Percentiles rank a stretch among this genome's conserved stretches.
phyloP scores from a whole-genome alignment of 2,888 invertebrate species.

The Germaria angustata region DNA sequence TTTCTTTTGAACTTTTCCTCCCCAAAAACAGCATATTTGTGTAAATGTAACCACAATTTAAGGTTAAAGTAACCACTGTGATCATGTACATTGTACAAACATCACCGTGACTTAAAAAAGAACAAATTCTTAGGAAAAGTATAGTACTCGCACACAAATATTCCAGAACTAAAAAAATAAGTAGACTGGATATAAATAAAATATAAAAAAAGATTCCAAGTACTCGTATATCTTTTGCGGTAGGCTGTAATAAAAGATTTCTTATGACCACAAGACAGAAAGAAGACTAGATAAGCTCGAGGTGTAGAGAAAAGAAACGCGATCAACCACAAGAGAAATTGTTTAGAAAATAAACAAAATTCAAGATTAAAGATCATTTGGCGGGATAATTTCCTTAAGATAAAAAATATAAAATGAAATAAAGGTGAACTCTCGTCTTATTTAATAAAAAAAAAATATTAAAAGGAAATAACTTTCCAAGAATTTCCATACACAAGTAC shows the following conservation, averaged over 20 bases:
- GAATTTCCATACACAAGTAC: conserved; percentile 12
- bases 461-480: conserved; percentile 3
- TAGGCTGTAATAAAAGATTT: conserved; percentile 35
- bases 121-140: conserved; percentile 19
- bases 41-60: background rate
- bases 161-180: background rate
- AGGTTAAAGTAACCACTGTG: conserved; percentile 14
- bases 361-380: conserved; percentile 32
- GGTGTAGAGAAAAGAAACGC: background rate
- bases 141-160: background rate
- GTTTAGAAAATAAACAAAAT: conserved; percentile 29
- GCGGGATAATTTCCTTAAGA: conserved; percentile 23
- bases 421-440: background rate
- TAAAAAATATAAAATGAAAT: background rate
- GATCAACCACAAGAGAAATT: conserved; percentile 31
- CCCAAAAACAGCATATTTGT: no score
- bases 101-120: background rate
- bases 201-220: no score
- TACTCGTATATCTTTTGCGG: conserved; percentile 41
- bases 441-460: conserved; percentile 24
- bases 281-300: conserved; percentile 26
- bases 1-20: no score
- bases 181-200: background rate
- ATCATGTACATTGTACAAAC: conserved; percentile 22
- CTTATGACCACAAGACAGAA: background rate